phyloP scores from a whole-genome alignment of 2,113 vertebrate genomes.

The Sarotherodon lohbergeri region DNA sequence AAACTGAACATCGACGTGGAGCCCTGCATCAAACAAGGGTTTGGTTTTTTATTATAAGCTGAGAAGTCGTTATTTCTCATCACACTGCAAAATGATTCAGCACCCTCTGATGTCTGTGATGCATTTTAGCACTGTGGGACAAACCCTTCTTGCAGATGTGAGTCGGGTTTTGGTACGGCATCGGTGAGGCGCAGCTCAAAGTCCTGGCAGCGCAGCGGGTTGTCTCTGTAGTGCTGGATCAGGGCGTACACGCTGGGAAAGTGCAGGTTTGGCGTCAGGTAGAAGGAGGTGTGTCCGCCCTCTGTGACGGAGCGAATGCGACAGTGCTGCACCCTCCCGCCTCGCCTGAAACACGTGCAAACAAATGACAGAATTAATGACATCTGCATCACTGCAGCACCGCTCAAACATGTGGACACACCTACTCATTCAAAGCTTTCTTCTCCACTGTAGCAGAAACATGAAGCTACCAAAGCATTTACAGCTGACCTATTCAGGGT shows the following conservation, averaged over 20 bases:
- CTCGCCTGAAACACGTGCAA: conserved; percentile 71
- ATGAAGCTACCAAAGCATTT: background rate
- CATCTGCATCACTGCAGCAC: background rate
- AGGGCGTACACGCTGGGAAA: conserved; percentile 85
- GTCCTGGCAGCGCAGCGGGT: conserved; percentile 85
- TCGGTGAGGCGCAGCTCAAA: conserved; percentile 91
- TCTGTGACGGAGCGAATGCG: conserved; percentile 82
- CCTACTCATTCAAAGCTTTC: background rate
- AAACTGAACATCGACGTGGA: background rate
- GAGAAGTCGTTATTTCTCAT: background rate
- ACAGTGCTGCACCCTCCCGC: conserved; percentile 91
- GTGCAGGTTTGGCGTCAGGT: conserved; percentile 86
- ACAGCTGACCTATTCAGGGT: background rate
- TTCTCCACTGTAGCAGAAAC: background rate
- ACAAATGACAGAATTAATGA: background rate
- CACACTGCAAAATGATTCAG: background rate
- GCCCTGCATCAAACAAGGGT: background rate
- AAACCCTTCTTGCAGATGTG: conserved; percentile 82
- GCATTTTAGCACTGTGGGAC: conserved; percentile 14
- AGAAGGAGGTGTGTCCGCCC: conserved; percentile 75
- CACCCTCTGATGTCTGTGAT: background rate
- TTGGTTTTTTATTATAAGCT: background rate
- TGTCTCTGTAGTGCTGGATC: conserved; percentile 88
- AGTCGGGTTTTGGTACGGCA: conserved; percentile 81
- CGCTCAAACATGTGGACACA: background rate